A percentile compares a stretch with the other conserved stretches of the same genome.
Conservation (phyloP, 1,140 invertebrate species). For the Tetramorium alpestre region DNA sequence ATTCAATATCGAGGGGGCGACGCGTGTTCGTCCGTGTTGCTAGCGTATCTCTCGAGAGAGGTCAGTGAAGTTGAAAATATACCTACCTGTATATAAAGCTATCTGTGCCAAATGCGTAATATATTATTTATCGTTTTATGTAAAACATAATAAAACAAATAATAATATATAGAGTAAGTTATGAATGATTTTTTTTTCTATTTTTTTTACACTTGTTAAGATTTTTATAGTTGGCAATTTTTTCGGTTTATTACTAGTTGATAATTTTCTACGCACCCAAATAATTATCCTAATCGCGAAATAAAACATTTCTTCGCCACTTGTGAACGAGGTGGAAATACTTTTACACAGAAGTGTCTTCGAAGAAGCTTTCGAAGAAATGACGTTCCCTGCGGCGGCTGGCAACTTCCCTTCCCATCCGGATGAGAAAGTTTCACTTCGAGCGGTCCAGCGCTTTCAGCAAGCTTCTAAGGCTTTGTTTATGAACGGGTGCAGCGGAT, state of each 20-base stretch:
- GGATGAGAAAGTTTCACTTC: constrained; percentile 62
- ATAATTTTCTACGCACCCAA: background rate
- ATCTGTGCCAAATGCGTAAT: background rate
- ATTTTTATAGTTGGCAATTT: background rate
- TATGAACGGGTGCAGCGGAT: constrained; percentile 33
- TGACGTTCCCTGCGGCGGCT: constrained; percentile 29
- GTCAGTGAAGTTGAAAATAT: too few relatives aligned
- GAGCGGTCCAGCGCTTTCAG: constrained; percentile 23
- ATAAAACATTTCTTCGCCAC: constrained; percentile 21
- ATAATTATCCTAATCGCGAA: constrained; percentile 20
- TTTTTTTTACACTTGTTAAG: background rate
- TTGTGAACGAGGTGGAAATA: constrained; percentile 33
- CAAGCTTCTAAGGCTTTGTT: constrained; percentile 35
- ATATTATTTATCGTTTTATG: background rate
- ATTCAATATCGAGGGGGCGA: background rate
- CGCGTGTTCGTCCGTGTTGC: background rate
- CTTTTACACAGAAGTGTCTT: constrained; percentile 58
- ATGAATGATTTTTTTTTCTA: background rate
- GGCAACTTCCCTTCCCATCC: constrained; percentile 18
- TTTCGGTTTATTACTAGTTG: background rate
- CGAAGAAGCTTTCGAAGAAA: constrained; percentile 51
- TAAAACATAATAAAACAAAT: too few relatives aligned
- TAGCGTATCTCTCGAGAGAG: background rate
- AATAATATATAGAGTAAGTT: background rate
- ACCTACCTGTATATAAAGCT: too few relatives aligned